Base-by-base conservation (phyloP, 2,888 invertebrate genomes). In the Helobdella robusta region DNA sequence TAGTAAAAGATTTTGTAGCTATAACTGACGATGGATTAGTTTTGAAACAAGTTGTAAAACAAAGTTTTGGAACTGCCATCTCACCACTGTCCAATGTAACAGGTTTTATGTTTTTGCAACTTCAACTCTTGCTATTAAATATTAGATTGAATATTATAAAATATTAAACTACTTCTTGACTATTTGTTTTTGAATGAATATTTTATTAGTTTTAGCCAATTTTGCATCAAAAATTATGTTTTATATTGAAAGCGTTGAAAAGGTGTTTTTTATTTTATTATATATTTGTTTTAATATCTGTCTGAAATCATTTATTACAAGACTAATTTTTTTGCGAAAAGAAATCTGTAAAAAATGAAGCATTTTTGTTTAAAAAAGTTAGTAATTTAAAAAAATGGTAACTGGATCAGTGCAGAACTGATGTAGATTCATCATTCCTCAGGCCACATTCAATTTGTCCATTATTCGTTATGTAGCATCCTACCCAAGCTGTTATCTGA, bases 21-120 rank as follows among this genome's bases (percentile, higher is more conserved):
- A 70, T 87, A 2, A 81, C 82, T 62, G 84, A 84, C 0, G 74
- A 73, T 30, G 70, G 72, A 0, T 73, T 73, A 0, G 74, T 78
- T 2, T 66, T 70, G 65, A 78, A 78, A 66, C 72, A 73, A 67
- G 59, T 75, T 11, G 60, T 77, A 20, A 71, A 70, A 5, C 70
- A 69, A 11, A 89, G 89, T 1, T 80, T 82, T 64, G 88, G 88
- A 0, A 74, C 81, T 2, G 74, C 80, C 35, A 78, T 87, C 0
- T 81, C 84, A 34, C 78, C 81, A 8, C 81, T 82, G 59, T 82
- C 84, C 23, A 81, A 84, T 46, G 85, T 75, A 8, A 70, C 72
- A 64, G 70, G 75, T 75, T 56, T 67, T 25, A 25, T 50, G 48
- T 20, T 32, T 59, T 18, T 25, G 28, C 11, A 11, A 18, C 56